phyloP scores from a whole-genome alignment of 2,888 invertebrate species.

The Thereva nobilitata region DNA sequence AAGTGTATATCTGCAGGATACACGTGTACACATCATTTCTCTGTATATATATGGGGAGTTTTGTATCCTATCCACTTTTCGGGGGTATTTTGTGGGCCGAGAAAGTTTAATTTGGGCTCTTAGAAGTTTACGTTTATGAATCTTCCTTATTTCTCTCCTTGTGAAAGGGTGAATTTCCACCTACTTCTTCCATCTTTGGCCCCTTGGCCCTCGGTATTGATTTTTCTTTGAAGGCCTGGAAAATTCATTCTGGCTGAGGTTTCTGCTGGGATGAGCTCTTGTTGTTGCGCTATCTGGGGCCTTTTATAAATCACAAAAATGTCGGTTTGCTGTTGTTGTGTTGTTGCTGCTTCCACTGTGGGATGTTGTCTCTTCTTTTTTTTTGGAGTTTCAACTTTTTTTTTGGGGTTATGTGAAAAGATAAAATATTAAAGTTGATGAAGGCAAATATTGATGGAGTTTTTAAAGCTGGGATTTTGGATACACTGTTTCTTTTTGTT shows the following conservation, averaged over 20 bases:
- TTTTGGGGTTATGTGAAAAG: no score
- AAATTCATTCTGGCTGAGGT: conserved; percentile 22
- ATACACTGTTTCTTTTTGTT: no score
- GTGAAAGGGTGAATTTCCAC: conserved; percentile 9
- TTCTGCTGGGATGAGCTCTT: conserved; percentile 27
- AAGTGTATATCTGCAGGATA: no score
- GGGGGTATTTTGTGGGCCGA: background rate
- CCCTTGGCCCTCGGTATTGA: conserved; percentile 8
- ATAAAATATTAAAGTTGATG: no score
- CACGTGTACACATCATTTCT: no score
- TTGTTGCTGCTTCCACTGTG: background rate
- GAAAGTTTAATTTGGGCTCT: conserved; percentile 25
- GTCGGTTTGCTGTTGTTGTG: conserved; percentile 12
- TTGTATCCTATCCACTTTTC: background rate
- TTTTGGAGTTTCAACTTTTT: no score
- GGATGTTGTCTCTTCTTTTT: no score
- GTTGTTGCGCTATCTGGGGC: conserved; percentile 1
- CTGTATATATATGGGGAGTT: no score
- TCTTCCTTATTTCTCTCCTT: conserved; percentile 10
- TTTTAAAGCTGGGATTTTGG: no score
- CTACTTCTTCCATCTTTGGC: background rate
- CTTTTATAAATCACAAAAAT: conserved; percentile 14
- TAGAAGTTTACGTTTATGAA: background rate
- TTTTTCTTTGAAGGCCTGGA: conserved; percentile 10
- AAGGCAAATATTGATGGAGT: no score